Conservation (phyloP, 2,888 invertebrate species). For the Cistogaster globosa region DNA sequence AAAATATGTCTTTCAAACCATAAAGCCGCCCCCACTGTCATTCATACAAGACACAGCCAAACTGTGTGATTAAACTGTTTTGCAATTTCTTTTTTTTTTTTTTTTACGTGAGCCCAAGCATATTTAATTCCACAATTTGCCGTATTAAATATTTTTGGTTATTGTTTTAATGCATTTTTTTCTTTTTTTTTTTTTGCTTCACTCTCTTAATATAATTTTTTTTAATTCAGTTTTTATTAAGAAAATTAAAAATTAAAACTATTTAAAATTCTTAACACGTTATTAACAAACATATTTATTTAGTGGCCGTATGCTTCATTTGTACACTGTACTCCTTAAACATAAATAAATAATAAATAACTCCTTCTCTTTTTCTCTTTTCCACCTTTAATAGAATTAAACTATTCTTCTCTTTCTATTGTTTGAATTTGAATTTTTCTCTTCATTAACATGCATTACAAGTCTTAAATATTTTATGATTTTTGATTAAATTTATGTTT, state of each 20-base stretch:
- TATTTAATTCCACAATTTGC: slow-evolving; percentile 38
- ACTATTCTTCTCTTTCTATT: not conserved
- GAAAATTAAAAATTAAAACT: not conserved
- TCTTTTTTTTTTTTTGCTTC: slow-evolving; percentile 42
- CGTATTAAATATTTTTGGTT: not conserved
- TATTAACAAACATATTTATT: slow-evolving; percentile 3
- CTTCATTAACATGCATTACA: slow-evolving; percentile 32
- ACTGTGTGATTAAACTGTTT: slow-evolving; percentile 33
- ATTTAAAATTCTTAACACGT: slow-evolving; percentile 46
- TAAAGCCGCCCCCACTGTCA: not conserved
- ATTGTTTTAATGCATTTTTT: slow-evolving; percentile 31
- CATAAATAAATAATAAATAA: not conserved
- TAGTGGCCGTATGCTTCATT: slow-evolving; percentile 10
- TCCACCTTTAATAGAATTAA: not conserved
- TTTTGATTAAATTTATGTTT: slow-evolving; percentile 45
- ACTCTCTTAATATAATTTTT: slow-evolving; percentile 16
- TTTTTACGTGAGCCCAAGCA: slow-evolving; percentile 7
- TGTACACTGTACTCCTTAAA: slow-evolving; percentile 26
- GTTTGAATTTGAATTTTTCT: not conserved
- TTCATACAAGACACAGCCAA: not conserved
- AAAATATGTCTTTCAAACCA: not conserved
- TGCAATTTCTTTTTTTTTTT: slow-evolving; percentile 38
- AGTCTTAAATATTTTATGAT: slow-evolving; percentile 38
- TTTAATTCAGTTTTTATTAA: not conserved
- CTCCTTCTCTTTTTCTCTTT: not conserved